Evolutionary conservation across 2,797 vertebrate species (phyloP).

Genomic region (Pteropus rufus): DNA sequence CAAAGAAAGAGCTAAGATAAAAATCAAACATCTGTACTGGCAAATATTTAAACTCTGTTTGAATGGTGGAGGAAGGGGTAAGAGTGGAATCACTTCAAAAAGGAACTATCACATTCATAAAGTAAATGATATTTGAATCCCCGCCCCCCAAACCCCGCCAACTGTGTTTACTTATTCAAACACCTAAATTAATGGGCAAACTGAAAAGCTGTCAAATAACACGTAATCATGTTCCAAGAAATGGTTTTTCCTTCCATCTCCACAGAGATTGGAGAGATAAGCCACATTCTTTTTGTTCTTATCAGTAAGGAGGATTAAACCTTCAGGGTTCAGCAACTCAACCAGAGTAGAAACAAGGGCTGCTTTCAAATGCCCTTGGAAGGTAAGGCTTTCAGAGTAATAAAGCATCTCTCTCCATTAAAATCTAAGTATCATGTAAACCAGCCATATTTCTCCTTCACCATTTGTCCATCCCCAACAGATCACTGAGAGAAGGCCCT

Average conservation of each 20-base stretch:
- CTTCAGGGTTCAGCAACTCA: background rate
- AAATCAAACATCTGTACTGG: slow-evolving; percentile 77
- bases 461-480: background rate
- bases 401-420: background rate
- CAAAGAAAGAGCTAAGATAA: slow-evolving; percentile 81
- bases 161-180: slow-evolving; percentile 75
- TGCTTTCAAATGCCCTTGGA: slow-evolving; percentile 11
- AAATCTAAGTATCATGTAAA: background rate
- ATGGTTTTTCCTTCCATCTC: slow-evolving; percentile 70
- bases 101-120: slow-evolving; percentile 67
- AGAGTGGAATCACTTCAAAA: slow-evolving; percentile 77
- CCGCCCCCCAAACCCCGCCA: background rate
- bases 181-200: slow-evolving; percentile 71
- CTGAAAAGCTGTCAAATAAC: slow-evolving; percentile 71
- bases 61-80: slow-evolving; percentile 47
- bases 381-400: background rate
- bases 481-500: background rate
- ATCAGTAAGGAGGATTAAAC: slow-evolving; percentile 68
- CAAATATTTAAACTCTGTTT: slow-evolving; percentile 85
- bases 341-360: background rate
- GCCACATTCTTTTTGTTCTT: slow-evolving; percentile 75
- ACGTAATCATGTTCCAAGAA: slow-evolving; percentile 68
- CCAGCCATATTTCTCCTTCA: background rate
- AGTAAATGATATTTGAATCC: slow-evolving; percentile 75
- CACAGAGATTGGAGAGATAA: slow-evolving; percentile 70